Evolutionary conservation across 2,888 invertebrate genomes (phyloP).

Genomic region (Cosmorhoe ocellata): DNA sequence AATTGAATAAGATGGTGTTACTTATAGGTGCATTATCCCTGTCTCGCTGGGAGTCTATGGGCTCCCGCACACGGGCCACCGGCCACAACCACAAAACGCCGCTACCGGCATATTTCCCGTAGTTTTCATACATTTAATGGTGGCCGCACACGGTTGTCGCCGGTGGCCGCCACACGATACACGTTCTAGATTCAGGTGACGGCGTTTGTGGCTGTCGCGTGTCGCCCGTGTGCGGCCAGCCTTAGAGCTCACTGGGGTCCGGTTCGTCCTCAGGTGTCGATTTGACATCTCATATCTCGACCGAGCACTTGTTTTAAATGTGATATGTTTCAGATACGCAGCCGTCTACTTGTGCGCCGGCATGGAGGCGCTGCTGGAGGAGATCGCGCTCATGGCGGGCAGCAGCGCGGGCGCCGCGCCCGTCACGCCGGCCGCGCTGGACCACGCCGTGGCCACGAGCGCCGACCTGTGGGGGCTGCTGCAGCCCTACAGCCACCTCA

Average conservation of each 20-base stretch:
- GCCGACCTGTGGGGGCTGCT: conserved; percentile 95
- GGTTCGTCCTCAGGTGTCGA: conserved; percentile 71
- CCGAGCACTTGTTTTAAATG: no score
- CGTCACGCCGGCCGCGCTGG: conserved; percentile 90
- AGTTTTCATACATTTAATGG: no score
- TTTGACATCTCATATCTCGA: no score
- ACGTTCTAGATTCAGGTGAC: no score
- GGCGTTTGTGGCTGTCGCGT: no score
- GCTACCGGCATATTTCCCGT: no score
- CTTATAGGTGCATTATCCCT: conserved; percentile 91
- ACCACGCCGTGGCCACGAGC: conserved; percentile 92
- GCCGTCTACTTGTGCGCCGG: conserved; percentile 95
- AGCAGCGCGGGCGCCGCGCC: conserved; percentile 73
- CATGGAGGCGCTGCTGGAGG: conserved; percentile 94
- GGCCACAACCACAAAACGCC: no score
- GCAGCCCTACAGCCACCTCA: conserved; percentile 95
- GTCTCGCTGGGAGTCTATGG: conserved; percentile 91
- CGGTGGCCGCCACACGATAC: no score
- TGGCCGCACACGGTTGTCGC: no score
- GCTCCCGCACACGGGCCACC: no score
- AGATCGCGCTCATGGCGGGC: conserved; percentile 82
- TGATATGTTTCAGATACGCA: conserved; percentile 91
- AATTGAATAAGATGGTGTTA: conserved; percentile 23
- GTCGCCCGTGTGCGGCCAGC: no score
- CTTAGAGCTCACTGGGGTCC: conserved; percentile 85